A percentile compares a stretch with the other conserved stretches of the same genome.
Evolutionary conservation across 2,888 invertebrate genomes (phyloP).

Genomic region (Pristionchus arcanus): DNA sequence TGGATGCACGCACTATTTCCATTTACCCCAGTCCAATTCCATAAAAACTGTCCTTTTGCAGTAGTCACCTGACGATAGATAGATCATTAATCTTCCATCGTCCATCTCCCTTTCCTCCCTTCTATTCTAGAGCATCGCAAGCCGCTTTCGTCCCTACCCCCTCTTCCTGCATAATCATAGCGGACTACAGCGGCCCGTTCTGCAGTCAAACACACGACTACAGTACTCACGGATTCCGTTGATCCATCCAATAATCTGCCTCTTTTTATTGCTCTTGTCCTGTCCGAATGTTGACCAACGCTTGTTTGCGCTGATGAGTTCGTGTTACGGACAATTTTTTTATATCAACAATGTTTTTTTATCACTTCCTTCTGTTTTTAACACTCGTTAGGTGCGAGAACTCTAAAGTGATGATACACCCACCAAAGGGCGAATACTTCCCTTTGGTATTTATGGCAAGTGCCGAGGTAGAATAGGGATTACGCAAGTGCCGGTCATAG

Average conservation of each 20-base stretch:
- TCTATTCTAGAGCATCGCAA: conserved; percentile 30
- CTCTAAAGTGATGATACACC: no score
- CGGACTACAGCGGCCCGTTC: background rate
- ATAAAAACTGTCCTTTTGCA: background rate
- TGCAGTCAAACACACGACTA: background rate
- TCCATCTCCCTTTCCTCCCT: conserved; percentile 2
- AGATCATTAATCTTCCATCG: conserved; percentile 4
- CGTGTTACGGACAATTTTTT: background rate
- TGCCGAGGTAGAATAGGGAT: background rate
- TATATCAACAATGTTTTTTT: background rate
- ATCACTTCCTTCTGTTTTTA: no score
- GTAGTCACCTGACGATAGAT: conserved; percentile 7
- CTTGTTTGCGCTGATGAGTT: background rate
- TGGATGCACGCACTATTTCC: background rate
- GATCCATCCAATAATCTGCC: background rate
- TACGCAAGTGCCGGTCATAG: conserved; percentile 29
- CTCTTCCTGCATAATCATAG: background rate
- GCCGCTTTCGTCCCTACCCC: background rate
- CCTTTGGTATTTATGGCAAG: background rate
- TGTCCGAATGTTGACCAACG: background rate
- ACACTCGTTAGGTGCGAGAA: no score
- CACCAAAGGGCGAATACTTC: no score
- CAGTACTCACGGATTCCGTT: background rate
- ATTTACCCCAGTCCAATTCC: background rate
- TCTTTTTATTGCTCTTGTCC: background rate